Evolutionary conservation across 2,113 vertebrate species (phyloP).

Genomic region (Orcinus orca): DNA sequence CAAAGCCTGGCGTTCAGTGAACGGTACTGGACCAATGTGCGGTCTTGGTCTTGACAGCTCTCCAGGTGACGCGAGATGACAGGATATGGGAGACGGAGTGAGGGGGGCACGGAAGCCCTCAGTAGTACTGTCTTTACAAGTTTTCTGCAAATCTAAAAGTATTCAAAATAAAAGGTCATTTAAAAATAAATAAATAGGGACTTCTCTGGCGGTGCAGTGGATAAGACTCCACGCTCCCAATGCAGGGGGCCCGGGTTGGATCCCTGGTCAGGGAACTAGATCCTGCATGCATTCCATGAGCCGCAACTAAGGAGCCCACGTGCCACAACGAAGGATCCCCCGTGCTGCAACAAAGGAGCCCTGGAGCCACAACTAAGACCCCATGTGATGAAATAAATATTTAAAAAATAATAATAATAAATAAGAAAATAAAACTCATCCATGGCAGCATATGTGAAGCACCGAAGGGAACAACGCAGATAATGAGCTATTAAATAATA

Average conservation of each 20-base stretch:
- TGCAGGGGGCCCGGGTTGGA: too few species aligned
- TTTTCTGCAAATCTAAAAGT: not conserved
- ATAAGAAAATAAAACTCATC: not conserved
- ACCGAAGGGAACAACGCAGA: rapidly evolving
- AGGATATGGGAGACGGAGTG: rapidly evolving
- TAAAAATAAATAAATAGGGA: not conserved
- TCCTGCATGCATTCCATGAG: too few species aligned
- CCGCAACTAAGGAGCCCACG: too few species aligned
- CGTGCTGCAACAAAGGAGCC: too few species aligned
- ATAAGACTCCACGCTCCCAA: too few species aligned
- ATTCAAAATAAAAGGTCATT: not conserved
- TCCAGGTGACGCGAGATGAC: rapidly evolving
- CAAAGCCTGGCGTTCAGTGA: too few species aligned
- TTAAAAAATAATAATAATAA: not conserved
- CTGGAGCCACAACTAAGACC: too few species aligned
- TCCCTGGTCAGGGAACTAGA: too few species aligned
- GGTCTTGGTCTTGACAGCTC: not conserved
- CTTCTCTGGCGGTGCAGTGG: too few species aligned
- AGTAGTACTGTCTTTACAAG: not conserved
- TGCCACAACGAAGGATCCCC: too few species aligned
- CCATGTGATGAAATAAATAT: rapidly evolving
- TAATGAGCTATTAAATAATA: rapidly evolving
- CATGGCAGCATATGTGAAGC: not conserved
- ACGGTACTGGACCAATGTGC: rapidly evolving
- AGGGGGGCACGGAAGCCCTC: rapidly evolving